Base-by-base conservation (phyloP, 2,797 vertebrate genomes). In the Ciconia nigra region DNA sequence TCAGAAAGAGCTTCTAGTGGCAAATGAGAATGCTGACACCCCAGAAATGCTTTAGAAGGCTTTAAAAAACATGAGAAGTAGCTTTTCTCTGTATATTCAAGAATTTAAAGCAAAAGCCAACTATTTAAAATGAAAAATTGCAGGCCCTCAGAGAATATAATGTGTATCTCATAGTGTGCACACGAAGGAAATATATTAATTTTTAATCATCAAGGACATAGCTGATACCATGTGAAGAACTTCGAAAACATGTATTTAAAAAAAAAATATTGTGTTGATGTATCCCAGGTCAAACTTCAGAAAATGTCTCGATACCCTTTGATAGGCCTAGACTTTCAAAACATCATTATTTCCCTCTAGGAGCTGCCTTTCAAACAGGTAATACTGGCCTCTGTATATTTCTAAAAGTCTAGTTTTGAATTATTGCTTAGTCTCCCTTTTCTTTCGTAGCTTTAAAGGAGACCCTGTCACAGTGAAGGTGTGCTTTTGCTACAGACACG, bases 1-100 rank as follows among this genome's bases (percentile, higher is more conserved):
- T 98, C 97, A 96, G 89, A 98, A 98, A 96, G 87, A 95, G 70
- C 82, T 96, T 96, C 93, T 93, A 51, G 79, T 96, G 90, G 73
- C 91, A 96, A 93, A 79, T 97, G 88, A 94, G 94, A 97, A 89
- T 96, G 90, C 94, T 95, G 94, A 97, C 90, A 47, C 83, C 46
- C 89, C 73, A 94, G 83, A 96, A 96, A 94, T 74, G 72, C 87
- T 91, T 88, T 71, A 88, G 83, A 86, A 90, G 18, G 72, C 91
- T 94, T 90, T 95, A 77, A 94, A 97, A 98, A 97, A 58, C 54
- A 93, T 70, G 91, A 92, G 95, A 93, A 95, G 42, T 82, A 87
- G 77, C 69, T 97, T 77, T 92, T 89, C 83, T 95, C 78, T 93
- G 42, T 89, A 42, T 96, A 74, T 91, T 95, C 72, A 91, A 81